Conservation (phyloP, 1,140 invertebrate species). For the Trichogramma pretiosum region DNA sequence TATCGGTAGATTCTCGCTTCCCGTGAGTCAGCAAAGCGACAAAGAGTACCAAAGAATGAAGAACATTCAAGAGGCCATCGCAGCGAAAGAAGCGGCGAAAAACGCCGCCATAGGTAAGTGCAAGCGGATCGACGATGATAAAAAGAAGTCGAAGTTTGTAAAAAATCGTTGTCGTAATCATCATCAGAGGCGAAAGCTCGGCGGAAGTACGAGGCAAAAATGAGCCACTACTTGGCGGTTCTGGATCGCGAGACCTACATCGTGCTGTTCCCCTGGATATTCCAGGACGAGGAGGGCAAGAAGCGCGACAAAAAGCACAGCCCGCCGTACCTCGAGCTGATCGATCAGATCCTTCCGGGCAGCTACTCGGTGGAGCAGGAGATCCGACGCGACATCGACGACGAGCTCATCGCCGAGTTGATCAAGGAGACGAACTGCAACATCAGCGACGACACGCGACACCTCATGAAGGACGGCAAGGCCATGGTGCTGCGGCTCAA, state of each 20-base stretch:
- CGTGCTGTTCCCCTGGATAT: conserved; percentile 41
- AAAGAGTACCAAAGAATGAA: conserved; percentile 38
- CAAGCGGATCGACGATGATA: too few relatives aligned
- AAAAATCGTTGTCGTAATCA: too few relatives aligned
- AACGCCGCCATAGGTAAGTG: conserved; percentile 34
- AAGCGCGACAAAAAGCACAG: conserved; percentile 36
- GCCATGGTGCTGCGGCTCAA: conserved; percentile 36
- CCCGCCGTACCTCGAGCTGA: conserved; percentile 35
- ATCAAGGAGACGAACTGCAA: conserved; percentile 19
- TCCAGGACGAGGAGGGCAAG: conserved; percentile 41
- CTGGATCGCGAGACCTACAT: conserved; percentile 33
- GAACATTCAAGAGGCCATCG: conserved; percentile 32
- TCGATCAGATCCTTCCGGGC: conserved; percentile 33
- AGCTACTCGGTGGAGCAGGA: conserved; percentile 36
- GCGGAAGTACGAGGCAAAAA: conserved; percentile 35
- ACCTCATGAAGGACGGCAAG: conserved; percentile 36
- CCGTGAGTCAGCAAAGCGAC: conserved; percentile 35
- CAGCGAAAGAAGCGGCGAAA: conserved; percentile 36
- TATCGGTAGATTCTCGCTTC: conserved; percentile 33
- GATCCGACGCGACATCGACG: conserved; percentile 31
- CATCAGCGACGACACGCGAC: conserved; percentile 27
- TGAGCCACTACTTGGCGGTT: conserved; percentile 29
- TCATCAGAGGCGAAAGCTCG: conserved; percentile 34
- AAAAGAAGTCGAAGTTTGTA: too few relatives aligned
- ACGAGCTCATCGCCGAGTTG: conserved; percentile 25